A percentile compares a stretch with the other conserved stretches of the same genome.
These are phyloP conservation scores for Xestia ashworthii DNA, from an alignment of 2,888 invertebrate species.

Conservation along the genomic window DNA sequence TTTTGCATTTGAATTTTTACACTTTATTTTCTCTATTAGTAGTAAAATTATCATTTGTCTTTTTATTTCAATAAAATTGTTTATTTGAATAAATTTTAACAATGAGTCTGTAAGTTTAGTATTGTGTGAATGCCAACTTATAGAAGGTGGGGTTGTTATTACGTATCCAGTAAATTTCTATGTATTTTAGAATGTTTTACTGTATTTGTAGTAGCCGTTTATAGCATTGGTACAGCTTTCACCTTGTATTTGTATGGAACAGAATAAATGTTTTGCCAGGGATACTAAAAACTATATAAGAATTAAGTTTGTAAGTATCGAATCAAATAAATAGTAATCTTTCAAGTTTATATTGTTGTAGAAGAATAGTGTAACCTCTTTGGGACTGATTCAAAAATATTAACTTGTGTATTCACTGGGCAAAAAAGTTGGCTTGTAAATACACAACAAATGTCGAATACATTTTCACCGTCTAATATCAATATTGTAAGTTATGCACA, in stretches of 20 bases:
- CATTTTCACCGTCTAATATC: background rate
- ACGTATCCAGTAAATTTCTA: too few species aligned
- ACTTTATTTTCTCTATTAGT: background rate
- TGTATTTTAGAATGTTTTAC: too few species aligned
- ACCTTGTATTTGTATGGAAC: background rate
- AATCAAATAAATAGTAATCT: constrained; percentile 11
- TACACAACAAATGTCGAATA: background rate
- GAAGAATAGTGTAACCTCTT: background rate
- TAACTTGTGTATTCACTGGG: background rate
- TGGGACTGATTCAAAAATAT: constrained; percentile 24
- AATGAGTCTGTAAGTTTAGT: background rate
- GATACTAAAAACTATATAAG: constrained; percentile 3
- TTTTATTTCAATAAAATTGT: background rate
- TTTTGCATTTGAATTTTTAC: constrained; percentile 7
- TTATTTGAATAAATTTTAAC: constrained; percentile 3
- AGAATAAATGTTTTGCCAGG: constrained; percentile 1
- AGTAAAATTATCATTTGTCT: background rate
- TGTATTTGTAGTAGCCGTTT: too few species aligned
- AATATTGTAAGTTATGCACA: too few species aligned
- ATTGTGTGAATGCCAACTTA: constrained; percentile 11
- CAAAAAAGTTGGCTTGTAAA: background rate
- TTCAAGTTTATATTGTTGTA: constrained; percentile 7
- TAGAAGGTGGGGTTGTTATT: too few species aligned
- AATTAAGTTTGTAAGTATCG: constrained; percentile 10
- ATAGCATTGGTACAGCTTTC: too few species aligned